Conservation (phyloP, 2,113 vertebrate species). For the Centropus unirufus region DNA sequence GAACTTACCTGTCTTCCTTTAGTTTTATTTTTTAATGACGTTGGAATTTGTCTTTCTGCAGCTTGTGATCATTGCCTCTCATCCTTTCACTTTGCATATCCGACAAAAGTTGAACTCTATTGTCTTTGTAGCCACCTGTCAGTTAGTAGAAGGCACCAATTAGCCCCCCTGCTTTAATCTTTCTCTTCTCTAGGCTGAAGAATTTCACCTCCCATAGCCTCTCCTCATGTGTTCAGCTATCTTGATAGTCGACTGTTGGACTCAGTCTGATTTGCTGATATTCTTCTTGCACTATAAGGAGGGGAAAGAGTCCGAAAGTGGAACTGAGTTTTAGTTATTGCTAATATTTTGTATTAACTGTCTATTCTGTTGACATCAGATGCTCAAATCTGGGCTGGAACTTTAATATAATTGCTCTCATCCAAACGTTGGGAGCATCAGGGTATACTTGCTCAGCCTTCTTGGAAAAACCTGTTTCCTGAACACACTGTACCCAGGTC, state of each 20-base stretch:
- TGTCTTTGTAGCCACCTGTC: neutral
- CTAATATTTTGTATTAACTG: neutral
- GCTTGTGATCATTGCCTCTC: neutral
- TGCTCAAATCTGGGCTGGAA: neutral
- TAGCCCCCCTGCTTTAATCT: neutral
- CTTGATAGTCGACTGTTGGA: neutral
- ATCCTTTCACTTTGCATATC: neutral
- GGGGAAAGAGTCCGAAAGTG: neutral
- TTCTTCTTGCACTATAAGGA: neutral
- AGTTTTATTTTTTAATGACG: neutral
- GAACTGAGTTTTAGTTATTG: neutral
- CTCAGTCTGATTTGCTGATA: neutral
- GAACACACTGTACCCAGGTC: neutral
- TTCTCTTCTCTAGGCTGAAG: neutral
- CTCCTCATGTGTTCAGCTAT: fast-evolving
- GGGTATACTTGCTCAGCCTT: neutral
- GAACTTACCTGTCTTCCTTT: neutral
- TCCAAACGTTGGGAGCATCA: neutral
- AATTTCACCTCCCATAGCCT: neutral
- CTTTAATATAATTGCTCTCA: neutral
- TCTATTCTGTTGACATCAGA: neutral
- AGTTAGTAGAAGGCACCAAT: neutral
- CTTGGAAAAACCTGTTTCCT: constrained; percentile 4
- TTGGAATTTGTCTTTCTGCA: neutral
- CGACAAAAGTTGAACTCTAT: neutral